Evolutionary conservation across 2,888 invertebrate species (phyloP), one percentile per base, ranked within the genome.

Genomic region (Archips xylosteana): DNA sequence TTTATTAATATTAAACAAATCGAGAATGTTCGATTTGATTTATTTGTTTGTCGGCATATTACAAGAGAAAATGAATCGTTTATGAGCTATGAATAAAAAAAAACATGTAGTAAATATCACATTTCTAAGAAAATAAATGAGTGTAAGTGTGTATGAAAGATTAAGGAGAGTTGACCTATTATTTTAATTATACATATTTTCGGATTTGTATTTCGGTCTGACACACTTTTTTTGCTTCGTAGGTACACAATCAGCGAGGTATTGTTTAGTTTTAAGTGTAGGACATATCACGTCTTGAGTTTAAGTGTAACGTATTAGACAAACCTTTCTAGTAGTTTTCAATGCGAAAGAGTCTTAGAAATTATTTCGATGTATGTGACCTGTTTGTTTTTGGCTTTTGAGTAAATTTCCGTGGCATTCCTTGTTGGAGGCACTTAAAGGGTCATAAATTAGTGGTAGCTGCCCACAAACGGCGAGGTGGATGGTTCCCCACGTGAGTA

Each of bases 371-470:
- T 65, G 64, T 70, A 74, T 65, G 69, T 64, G 60, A 64, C 60
- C 70, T 70, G 63, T 69, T 74, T 74, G 70, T 74, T 87, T 84
- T 84, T 84, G 87, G 85, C 84, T 84, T 89, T 87, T 86, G 86
- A 85, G 87, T 87, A 84, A 89, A 89, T 88, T 85, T 85, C 83
- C 80, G 83, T 80, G 82, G 83, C 84, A 82, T 83, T 84, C 80
- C 82, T 83, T 83, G 84, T 87, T 84, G 84, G 86, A 84, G 89
- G 90, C 90, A 92, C 90, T 94, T 90, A 90, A 89, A 92, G 89
- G 87, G 87, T 86, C 81, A 91, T 94, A 94, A 94, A 94, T 94
- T 93, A 91, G 89, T 85, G 83, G 88, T 85, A 85, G 90, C 88
- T 88, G 86, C 85, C 92, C 92, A 86, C 92, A 90, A 90, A 90